These are phyloP conservation scores for Nipponia nippon DNA, from an alignment of 2,113 vertebrate genomes.

Conservation along the genomic window DNA sequence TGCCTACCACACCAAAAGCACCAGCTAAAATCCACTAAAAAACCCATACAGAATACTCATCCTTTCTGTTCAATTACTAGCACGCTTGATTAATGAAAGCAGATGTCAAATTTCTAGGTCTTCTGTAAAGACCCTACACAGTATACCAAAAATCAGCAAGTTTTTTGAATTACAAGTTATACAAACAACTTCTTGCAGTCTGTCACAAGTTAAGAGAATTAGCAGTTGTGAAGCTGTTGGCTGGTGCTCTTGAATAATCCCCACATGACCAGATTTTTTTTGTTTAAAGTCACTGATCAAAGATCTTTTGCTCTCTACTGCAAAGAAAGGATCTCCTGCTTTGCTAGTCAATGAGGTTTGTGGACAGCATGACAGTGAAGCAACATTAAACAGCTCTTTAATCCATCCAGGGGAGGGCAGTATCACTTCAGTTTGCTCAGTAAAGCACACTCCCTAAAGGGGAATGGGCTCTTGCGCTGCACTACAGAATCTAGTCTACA, in stretches of 20 bases:
- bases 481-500: background rate
- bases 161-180: background rate
- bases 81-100: background rate
- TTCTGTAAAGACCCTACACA: background rate
- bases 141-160: background rate
- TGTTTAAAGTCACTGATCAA: background rate
- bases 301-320: background rate
- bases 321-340: background rate
- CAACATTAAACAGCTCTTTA: background rate
- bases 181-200: background rate
- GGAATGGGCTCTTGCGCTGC: background rate
- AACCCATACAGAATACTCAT: background rate
- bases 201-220: background rate
- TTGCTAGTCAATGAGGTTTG: background rate
- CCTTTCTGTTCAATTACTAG: background rate
- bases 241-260: background rate
- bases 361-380: rapidly evolving
- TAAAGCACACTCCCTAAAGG: background rate
- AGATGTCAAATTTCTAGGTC: background rate
- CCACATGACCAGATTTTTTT: background rate
- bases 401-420: background rate
- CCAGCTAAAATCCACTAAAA: background rate
- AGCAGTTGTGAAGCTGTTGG: background rate
- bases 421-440: background rate
- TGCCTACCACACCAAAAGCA: background rate